Evolutionary conservation across 2,888 invertebrate genomes (phyloP).

Genomic region (Hipparchia sbordonii): DNA sequence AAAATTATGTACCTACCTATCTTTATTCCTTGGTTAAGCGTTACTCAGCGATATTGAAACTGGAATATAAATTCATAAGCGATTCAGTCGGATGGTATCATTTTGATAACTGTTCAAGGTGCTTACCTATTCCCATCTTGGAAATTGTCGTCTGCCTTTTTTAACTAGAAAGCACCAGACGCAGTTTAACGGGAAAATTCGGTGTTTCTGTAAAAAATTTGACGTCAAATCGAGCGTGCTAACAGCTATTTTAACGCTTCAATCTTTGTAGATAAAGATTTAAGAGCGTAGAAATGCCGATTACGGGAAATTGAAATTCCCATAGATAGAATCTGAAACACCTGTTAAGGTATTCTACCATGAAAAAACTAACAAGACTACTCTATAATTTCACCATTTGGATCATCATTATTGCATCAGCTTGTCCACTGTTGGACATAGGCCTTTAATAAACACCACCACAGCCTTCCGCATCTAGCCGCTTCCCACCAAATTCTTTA

Average conservation of each 20-base stretch:
- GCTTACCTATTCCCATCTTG: neutral
- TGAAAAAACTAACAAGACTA: neutral
- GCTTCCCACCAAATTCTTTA: no score
- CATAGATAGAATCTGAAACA: neutral
- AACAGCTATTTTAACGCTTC: slow-evolving; percentile 3
- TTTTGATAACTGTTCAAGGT: no score
- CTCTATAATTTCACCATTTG: no score
- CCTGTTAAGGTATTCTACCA: neutral
- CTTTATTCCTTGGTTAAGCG: no score
- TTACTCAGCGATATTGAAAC: no score
- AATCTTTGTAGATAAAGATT: neutral
- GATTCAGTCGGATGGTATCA: no score
- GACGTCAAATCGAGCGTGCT: slow-evolving; percentile 1
- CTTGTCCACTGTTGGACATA: no score
- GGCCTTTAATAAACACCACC: no score
- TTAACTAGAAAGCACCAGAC: neutral
- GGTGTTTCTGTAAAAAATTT: neutral
- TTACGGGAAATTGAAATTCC: slow-evolving; percentile 8
- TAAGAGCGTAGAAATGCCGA: slow-evolving; percentile 2
- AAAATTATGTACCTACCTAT: no score
- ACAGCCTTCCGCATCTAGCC: no score
- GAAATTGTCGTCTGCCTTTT: neutral
- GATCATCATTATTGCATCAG: no score
- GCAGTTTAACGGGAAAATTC: neutral
- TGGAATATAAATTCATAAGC: no score